Conservation (phyloP, 2,888 invertebrate genomes). For the Netelia fuscicornis region DNA sequence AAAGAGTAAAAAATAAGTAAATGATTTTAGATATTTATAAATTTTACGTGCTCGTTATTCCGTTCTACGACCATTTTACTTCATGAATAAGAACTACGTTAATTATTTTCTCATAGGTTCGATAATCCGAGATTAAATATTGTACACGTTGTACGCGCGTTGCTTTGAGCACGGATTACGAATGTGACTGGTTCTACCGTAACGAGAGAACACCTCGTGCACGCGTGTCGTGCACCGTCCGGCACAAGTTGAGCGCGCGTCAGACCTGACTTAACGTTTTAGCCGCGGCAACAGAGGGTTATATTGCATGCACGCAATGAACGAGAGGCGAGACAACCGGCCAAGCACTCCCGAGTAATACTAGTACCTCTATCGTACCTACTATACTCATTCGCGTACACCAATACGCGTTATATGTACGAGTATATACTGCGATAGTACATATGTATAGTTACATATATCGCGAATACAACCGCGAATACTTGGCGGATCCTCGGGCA, state of each 20-base stretch:
- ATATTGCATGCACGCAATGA: constrained; percentile 59
- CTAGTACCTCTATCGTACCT: constrained; percentile 36
- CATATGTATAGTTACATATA: constrained; percentile 32
- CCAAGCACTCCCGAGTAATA: constrained; percentile 48
- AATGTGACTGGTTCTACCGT: constrained; percentile 52
- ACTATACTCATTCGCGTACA: not conserved
- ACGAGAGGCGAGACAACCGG: constrained; percentile 51
- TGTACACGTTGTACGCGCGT: not conserved
- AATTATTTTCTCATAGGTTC: not conserved
- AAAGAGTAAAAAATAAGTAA: not conserved
- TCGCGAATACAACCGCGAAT: constrained; percentile 63
- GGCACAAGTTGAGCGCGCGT: constrained; percentile 47
- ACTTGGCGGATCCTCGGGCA: constrained; percentile 51
- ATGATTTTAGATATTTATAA: not conserved
- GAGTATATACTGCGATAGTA: not conserved
- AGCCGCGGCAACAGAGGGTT: constrained; percentile 40
- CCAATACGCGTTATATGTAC: not conserved
- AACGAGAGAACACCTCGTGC: constrained; percentile 37
- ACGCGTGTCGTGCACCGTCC: constrained; percentile 39
- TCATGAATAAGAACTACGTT: not conserved
- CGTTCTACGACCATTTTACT: not conserved
- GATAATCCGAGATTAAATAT: constrained; percentile 9
- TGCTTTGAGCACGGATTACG: constrained; percentile 12
- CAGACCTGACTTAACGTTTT: constrained; percentile 60
- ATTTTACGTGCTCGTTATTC: not conserved